A percentile compares a stretch with the other conserved stretches of the same genome.
Conservation (phyloP, 1,140 invertebrate species). For the Leucophenga varia region DNA sequence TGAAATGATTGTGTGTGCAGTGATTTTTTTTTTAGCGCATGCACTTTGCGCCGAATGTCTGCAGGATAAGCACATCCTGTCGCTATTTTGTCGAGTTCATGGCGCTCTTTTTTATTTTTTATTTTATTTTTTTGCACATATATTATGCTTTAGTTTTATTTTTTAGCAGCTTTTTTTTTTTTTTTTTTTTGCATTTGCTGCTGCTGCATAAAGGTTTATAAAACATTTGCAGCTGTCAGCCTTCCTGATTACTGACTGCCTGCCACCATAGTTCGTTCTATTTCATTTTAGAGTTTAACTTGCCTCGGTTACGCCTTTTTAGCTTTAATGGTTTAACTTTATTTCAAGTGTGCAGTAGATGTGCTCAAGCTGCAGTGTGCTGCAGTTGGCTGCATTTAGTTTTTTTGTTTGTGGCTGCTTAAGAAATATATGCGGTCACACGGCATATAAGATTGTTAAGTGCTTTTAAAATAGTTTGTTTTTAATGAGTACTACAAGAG, state of each 20-base stretch:
- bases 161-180: slow-evolving; percentile 17
- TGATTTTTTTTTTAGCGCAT: not conserved
- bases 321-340: slow-evolving; percentile 48
- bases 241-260: no score
- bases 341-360: slow-evolving; percentile 29
- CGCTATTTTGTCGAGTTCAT: slow-evolving; percentile 3
- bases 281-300: slow-evolving; percentile 20
- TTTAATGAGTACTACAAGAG: no score
- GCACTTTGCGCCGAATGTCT: slow-evolving; percentile 1
- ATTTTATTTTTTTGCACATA: no score
- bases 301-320: slow-evolving; percentile 41
- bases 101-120: slow-evolving; percentile 26
- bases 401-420: no score
- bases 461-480: no score
- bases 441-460: no score
- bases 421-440: no score
- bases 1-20: no score
- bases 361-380: slow-evolving; percentile 40
- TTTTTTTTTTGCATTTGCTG: slow-evolving; percentile 11
- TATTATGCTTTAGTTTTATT: no score
- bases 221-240: slow-evolving; percentile 39
- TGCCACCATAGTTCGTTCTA: slow-evolving; percentile 12
- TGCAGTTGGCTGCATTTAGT: slow-evolving; percentile 28
- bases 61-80: slow-evolving; percentile 8
- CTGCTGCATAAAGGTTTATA: slow-evolving; percentile 26